Evolutionary conservation across 2,888 invertebrate species (phyloP), one percentile per base, ranked within the genome.

Genomic region (Pharmacophagus antenor): DNA sequence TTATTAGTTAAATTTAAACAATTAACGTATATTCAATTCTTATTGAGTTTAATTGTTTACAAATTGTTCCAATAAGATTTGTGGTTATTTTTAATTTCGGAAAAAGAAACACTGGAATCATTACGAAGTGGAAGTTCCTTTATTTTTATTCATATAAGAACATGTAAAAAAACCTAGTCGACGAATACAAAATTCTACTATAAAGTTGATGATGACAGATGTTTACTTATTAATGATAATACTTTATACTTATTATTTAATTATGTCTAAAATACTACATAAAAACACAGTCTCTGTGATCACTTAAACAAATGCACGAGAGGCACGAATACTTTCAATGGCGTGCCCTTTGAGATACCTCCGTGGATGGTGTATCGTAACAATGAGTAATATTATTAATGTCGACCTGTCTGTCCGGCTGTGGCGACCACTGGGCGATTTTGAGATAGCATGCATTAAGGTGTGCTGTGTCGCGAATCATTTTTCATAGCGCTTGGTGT

Each of bases 351-450:
- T 23, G 20, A 61, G 81, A 84, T 83, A 71, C 71, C 70, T 78
- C 81, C 82, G 63, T 60, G 66, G 49, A 69, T 68, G 70, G 69
- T 71, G 66, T 73, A 74, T 76, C 79, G 72, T 78, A 80, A 84
- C 84, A 84, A 81, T 79, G 80, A 80, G 70, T 85, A 83, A 86
- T 84, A 86, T 85, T 88, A 89, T 89, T 88, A 90, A 90, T 90
- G 88, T 84, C 69, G 67, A 59, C 64, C 79, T 79, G 89, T 88
- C 88, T 76, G 65, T 75, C 74, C 70, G 80, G 76, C 79, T 75
- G 80, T 79, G 80, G 79, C 76, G 67, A 67, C 70, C 58, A 52
- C 51, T 46, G 77, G 73, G 67, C 70, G 71, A 76, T 73, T 70
- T 71, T 70, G 66, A 79, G 80, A 82, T 83, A 83, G 79, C 77